Conservation (phyloP, 1,140 invertebrate species). For the Leptestheria dahalacensis region DNA sequence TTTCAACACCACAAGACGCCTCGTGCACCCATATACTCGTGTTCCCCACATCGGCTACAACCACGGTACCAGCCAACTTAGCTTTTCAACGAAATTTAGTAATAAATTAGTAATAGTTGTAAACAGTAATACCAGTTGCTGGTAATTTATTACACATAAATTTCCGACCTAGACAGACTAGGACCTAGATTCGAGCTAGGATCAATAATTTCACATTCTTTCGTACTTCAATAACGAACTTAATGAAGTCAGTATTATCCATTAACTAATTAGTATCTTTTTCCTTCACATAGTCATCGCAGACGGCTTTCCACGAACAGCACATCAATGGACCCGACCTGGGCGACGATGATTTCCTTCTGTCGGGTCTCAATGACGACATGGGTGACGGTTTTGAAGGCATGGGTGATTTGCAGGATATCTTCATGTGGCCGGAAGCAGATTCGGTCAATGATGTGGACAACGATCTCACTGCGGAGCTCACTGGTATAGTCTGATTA, state of each 20-base stretch:
- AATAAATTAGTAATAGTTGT: no score
- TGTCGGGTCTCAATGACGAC: slow-evolving; percentile 46
- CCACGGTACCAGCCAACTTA: slow-evolving; percentile 45
- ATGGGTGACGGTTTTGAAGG: slow-evolving; percentile 49
- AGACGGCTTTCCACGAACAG: slow-evolving; percentile 66
- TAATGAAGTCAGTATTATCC: background rate
- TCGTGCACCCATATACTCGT: slow-evolving; percentile 96
- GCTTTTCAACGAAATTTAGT: background rate
- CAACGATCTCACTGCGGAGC: slow-evolving; percentile 8
- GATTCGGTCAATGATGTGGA: slow-evolving; percentile 16
- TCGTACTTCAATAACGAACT: background rate
- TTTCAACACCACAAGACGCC: slow-evolving; percentile 83
- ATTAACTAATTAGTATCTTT: slow-evolving; percentile 1
- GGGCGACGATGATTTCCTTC: slow-evolving; percentile 59
- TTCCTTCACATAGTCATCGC: slow-evolving; percentile 49
- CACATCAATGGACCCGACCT: slow-evolving; percentile 57
- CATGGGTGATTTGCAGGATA: slow-evolving; percentile 18
- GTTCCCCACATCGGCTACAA: slow-evolving; percentile 93
- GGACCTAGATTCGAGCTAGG: no score
- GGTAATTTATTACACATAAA: no score
- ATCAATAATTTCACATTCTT: no score
- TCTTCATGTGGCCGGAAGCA: slow-evolving; percentile 17
- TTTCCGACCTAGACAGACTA: no score
- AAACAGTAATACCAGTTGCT: no score
- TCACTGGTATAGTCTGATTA: background rate